Percentiles rank a stretch among this genome's conserved stretches.
Evolutionary conservation across 2,113 vertebrate species (phyloP).

Genomic region (Passer montanus): DNA sequence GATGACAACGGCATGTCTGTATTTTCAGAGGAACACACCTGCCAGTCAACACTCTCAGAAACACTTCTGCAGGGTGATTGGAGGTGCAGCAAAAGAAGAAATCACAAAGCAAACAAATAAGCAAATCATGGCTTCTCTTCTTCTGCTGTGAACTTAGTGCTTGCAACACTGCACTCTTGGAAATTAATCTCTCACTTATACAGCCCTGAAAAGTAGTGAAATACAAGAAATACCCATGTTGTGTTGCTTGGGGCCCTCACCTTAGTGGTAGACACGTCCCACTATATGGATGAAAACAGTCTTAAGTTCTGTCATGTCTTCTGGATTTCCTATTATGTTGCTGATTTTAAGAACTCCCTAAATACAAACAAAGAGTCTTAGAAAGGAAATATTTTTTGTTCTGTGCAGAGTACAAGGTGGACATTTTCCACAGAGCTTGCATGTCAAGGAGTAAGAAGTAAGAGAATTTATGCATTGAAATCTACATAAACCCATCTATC

Average conservation of each 20-base stretch:
- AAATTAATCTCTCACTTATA: not conserved
- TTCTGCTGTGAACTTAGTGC: not conserved
- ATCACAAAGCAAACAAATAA: not conserved
- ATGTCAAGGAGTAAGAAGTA: not conserved
- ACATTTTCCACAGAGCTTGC: fast-evolving
- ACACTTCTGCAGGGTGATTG: not conserved
- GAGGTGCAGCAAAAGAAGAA: not conserved
- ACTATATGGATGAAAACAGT: not conserved
- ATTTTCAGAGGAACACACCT: not conserved
- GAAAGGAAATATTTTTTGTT: not conserved
- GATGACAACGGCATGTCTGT: fast-evolving
- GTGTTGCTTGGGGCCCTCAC: not conserved
- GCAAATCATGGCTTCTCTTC: not conserved
- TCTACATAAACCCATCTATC: not conserved
- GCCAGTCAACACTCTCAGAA: not conserved
- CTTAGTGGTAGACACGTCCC: not conserved
- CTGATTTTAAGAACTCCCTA: not conserved
- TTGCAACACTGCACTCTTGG: not conserved
- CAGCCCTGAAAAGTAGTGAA: not conserved
- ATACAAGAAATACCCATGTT: not conserved
- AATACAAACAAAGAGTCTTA: not conserved
- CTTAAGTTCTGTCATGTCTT: not conserved
- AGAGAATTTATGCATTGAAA: not conserved
- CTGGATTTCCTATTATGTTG: not conserved
- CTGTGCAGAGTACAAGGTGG: not conserved